Evolutionary conservation across 1,140 invertebrate species (phyloP), one percentile per base, ranked within the genome.

Genomic region (Drosophila repletoides): DNA sequence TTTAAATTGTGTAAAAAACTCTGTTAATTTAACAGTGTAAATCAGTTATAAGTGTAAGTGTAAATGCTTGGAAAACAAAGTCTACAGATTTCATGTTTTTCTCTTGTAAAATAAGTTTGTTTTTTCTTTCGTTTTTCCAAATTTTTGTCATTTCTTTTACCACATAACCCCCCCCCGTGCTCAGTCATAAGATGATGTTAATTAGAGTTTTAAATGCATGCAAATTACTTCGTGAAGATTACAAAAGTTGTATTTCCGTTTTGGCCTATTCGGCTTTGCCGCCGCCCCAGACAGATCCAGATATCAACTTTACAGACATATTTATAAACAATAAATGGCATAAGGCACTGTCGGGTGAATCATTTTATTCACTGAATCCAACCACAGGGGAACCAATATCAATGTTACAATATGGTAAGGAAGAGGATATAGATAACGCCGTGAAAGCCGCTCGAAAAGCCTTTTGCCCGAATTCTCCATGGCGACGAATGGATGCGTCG

Each of bases 311-410:
- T 0, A 26, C 79, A 99, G 97, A 92, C 98, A 41, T 99, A 36
- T 99, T 99, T 88, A 98, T 99, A 46, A 97, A 99, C 91, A 99
- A 99, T 92, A 96, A 99, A 91, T 99, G 96, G 95, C 93, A 95
- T 43, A 95, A 97, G 80, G 95, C 97, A 0, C 92, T 92, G 26
- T 95, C 94, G 41, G 96, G 96, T 0, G 96, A 96, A 91, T 98
- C 95, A 0, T 99, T 99, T 90, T 92, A 93, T 12, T 96, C 96
- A 0, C 89, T 97, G 14, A 98, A 99, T 91, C 98, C 98, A 0
- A 72, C 95, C 1, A 98, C 93, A 7, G 97, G 94, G 12, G 92
- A 98, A 89, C 92, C 94, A 0, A 98, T 98, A 60, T 92, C 94
- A 5, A 93, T 97, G 33, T 93, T 99, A 9, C 95, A 97, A 81